These are phyloP conservation scores for Criorhina ranunculi DNA, from an alignment of 2,888 invertebrate species.

Conservation along the genomic window DNA sequence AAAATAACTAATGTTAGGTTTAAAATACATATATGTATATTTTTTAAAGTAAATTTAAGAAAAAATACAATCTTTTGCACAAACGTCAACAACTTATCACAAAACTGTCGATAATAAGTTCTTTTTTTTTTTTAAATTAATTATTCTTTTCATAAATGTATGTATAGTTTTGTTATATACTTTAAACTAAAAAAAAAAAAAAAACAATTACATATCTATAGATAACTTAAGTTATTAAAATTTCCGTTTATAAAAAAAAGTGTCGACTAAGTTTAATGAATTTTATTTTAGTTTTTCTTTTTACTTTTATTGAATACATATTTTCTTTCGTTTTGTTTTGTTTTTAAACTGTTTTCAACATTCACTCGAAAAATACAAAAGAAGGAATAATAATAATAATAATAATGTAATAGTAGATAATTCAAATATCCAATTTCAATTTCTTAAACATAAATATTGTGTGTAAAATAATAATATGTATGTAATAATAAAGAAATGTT, in stretches of 20 bases:
- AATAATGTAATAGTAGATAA: no score
- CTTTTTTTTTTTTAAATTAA: slow-evolving; percentile 25
- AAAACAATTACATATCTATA: slow-evolving; percentile 34
- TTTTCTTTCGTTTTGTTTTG: slow-evolving; percentile 1
- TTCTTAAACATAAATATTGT: slow-evolving; percentile 39
- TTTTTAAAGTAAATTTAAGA: slow-evolving; percentile 22
- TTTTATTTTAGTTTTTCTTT: slow-evolving; percentile 15
- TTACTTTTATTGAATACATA: slow-evolving; percentile 5
- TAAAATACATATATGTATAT: neutral
- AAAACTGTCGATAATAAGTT: slow-evolving; percentile 60
- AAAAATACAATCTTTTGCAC: slow-evolving; percentile 62
- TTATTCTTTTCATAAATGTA: neutral
- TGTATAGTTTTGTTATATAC: slow-evolving; percentile 12
- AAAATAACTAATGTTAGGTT: slow-evolving; percentile 8
- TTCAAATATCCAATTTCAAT: slow-evolving; percentile 17
- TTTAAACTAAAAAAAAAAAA: slow-evolving; percentile 48
- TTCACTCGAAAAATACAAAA: slow-evolving; percentile 57
- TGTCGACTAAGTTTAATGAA: slow-evolving; percentile 38
- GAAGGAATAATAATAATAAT: slow-evolving; percentile 21
- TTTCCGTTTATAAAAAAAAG: slow-evolving; percentile 36
- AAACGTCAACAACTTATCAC: slow-evolving; percentile 73
- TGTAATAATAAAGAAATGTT: slow-evolving; percentile 22
- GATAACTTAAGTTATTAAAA: slow-evolving; percentile 45
- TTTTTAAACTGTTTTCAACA: slow-evolving; percentile 44
- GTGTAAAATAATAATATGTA: no score